Percentiles rank a stretch among this genome's conserved stretches.
These are phyloP conservation scores for Euwallacea similis DNA, from an alignment of 1,140 invertebrate species.

Conservation along the genomic window DNA sequence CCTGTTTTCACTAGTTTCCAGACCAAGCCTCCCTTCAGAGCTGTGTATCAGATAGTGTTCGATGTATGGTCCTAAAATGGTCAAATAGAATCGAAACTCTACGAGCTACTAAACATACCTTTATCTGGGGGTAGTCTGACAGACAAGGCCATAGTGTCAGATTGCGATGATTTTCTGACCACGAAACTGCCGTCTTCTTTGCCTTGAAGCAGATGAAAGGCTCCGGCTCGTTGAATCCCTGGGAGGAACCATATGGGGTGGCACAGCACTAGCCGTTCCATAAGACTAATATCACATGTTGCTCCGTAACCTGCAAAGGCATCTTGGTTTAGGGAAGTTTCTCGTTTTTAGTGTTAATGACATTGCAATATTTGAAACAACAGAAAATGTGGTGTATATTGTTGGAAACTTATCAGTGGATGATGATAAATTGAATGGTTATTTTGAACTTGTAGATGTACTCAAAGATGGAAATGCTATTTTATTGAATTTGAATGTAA, in stretches of 20 bases:
- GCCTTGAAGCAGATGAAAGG: conserved; percentile 89
- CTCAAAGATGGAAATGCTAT: too few species aligned
- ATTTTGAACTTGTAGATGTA: too few species aligned
- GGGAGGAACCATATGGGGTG: conserved; percentile 95
- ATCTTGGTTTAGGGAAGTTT: too few species aligned
- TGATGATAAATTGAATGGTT: too few species aligned
- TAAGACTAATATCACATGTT: conserved; percentile 77
- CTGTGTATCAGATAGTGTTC: conserved; percentile 95
- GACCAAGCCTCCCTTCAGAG: conserved; percentile 73
- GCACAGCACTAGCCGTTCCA: conserved; percentile 85
- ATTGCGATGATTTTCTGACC: conserved; percentile 89
- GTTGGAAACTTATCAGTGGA: too few species aligned
- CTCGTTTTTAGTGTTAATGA: too few species aligned
- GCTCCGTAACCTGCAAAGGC: conserved; percentile 48
- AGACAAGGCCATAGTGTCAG: conserved; percentile 91
- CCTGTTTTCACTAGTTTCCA: conserved; percentile 91
- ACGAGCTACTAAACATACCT: conserved; percentile 46
- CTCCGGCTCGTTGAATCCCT: conserved; percentile 88
- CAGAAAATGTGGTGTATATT: too few species aligned
- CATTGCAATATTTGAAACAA: too few species aligned
- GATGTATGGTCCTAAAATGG: conserved; percentile 73
- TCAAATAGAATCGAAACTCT: not conserved
- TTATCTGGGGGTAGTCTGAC: conserved; percentile 83
- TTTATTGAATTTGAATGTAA: too few species aligned
- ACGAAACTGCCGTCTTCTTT: conserved; percentile 93